Percentiles rank a stretch among this genome's conserved stretches.
Evolutionary conservation across 2,797 vertebrate genomes (phyloP).

Genomic region (Notoglanidium macrostoma): DNA sequence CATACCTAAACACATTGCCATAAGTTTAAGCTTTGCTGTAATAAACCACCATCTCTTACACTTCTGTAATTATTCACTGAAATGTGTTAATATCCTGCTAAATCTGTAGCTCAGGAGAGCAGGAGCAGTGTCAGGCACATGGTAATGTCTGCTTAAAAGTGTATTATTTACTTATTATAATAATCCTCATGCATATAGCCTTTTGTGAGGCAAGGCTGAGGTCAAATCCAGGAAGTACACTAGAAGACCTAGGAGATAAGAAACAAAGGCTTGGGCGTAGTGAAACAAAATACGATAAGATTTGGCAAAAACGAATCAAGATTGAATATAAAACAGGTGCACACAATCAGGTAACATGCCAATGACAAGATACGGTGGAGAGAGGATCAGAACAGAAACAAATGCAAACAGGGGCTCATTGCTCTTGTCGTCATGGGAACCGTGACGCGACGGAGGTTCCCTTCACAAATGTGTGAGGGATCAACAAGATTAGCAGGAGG

Average conservation of each 20-base stretch:
- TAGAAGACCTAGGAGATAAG: not conserved
- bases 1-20: slow-evolving; percentile 65
- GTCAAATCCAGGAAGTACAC: not conserved
- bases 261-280: not conserved
- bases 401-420: not conserved
- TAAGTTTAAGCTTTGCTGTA: slow-evolving; percentile 46
- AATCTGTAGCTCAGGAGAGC: slow-evolving; percentile 61
- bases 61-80: slow-evolving; percentile 63
- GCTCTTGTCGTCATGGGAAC: not conserved
- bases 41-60: slow-evolving; percentile 61
- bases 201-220: not conserved
- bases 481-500: not conserved
- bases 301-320: not conserved
- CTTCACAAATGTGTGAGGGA: not conserved
- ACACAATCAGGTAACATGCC: not conserved
- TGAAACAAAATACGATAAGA: slow-evolving; percentile 1
- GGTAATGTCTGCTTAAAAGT: slow-evolving; percentile 10
- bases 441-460: not conserved
- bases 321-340: not conserved
- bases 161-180: not conserved
- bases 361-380: not conserved
- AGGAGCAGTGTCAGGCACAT: slow-evolving; percentile 53
- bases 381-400: not conserved
- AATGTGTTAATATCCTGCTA: slow-evolving; percentile 63
- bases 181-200: not conserved